A percentile compares a stretch with the other conserved stretches of the same genome.
phyloP scores from a whole-genome alignment of 1,140 invertebrate genomes.

The Trinorchestia longiramus region DNA sequence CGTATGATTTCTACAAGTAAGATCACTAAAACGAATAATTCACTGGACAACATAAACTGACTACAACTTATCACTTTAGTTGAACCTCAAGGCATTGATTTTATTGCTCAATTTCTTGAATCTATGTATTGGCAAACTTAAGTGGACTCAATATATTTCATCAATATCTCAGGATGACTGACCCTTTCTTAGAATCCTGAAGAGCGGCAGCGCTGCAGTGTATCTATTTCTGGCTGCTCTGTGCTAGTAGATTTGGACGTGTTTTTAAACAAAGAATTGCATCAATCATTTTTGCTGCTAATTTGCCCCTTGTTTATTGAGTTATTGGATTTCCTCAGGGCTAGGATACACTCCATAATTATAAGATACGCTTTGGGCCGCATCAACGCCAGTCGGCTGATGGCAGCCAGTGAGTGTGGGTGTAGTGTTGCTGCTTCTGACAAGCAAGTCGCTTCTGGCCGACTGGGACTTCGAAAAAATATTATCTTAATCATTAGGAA shows the following conservation, averaged over 20 bases:
- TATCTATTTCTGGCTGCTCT: background rate
- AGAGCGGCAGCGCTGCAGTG: background rate
- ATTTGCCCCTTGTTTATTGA: background rate
- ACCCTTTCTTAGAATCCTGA: background rate
- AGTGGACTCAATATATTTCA: background rate
- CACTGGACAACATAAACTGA: too few species aligned
- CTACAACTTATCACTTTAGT: background rate
- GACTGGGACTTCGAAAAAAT: background rate
- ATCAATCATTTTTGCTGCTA: background rate
- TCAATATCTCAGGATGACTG: background rate
- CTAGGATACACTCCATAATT: background rate
- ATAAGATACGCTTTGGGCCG: background rate
- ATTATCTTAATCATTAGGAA: background rate
- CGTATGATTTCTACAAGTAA: background rate
- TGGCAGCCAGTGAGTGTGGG: conserved; percentile 29
- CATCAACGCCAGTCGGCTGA: background rate
- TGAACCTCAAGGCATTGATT: background rate
- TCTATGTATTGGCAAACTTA: background rate
- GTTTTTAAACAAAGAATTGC: background rate
- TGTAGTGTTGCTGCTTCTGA: background rate
- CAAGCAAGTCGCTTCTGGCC: background rate
- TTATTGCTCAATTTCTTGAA: background rate
- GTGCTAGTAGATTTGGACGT: background rate
- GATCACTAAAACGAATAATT: background rate
- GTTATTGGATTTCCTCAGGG: background rate